Percentiles rank a stretch among this genome's conserved stretches.
Evolutionary conservation across 1,140 invertebrate species (phyloP).

Genomic region (Dysdera silvatica): DNA sequence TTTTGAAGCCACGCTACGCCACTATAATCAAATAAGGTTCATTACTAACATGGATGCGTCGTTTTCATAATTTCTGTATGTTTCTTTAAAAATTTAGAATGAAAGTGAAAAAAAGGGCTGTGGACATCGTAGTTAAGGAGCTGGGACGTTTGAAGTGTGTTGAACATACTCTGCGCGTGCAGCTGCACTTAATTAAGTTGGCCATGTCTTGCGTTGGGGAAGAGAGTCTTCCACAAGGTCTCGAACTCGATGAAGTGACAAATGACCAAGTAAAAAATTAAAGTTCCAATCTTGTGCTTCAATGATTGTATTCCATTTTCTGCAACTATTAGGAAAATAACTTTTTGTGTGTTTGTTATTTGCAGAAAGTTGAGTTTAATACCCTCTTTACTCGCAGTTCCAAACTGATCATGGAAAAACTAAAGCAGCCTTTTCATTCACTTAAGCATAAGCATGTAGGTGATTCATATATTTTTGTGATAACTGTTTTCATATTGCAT

Average conservation of each 20-base stretch:
- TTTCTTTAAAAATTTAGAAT: slow-evolving; percentile 32
- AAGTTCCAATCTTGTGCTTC: background rate
- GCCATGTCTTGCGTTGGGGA: slow-evolving; percentile 74
- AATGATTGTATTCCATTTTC: background rate
- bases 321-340: background rate
- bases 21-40: too few relatives aligned
- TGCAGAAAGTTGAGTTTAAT: slow-evolving; percentile 22
- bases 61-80: too few relatives aligned
- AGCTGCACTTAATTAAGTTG: slow-evolving; percentile 69
- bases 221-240: slow-evolving; percentile 71
- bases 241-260: slow-evolving; percentile 49
- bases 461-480: too few relatives aligned
- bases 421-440: slow-evolving; percentile 20
- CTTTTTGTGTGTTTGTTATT: background rate
- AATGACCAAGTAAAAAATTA: background rate
- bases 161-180: slow-evolving; percentile 67
- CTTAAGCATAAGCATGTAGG: slow-evolving; percentile 27
- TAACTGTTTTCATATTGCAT: too few relatives aligned
- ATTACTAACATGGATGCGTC: too few relatives aligned
- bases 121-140: slow-evolving; percentile 47
- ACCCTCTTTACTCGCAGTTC: slow-evolving; percentile 14
- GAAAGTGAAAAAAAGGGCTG: slow-evolving; percentile 38
- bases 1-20: too few relatives aligned
- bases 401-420: slow-evolving; percentile 25
- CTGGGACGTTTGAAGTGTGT: slow-evolving; percentile 60